Percentiles rank a stretch among this genome's conserved stretches.
phyloP scores from a whole-genome alignment of 1,140 invertebrate species.

The Drosophila pseudoananassae region DNA sequence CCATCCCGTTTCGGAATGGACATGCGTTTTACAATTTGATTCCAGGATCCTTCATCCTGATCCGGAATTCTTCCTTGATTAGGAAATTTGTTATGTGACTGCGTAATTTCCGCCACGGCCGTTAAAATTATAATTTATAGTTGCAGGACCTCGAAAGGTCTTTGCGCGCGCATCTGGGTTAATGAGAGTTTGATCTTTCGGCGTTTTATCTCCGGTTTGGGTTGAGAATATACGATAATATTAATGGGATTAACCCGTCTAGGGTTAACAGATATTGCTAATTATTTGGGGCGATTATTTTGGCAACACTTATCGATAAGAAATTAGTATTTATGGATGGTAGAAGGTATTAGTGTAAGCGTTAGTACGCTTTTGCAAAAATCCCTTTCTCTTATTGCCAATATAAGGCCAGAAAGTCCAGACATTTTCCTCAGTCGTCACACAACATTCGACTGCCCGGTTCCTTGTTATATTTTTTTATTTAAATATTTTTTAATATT shows the following conservation, averaged over 20 bases:
- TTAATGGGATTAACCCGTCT: slow-evolving; percentile 13
- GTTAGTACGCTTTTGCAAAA: too few species aligned
- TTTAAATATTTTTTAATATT: background rate
- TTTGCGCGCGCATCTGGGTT: slow-evolving; percentile 34
- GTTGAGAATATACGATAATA: background rate
- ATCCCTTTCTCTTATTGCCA: too few species aligned
- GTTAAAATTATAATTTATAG: slow-evolving; percentile 74
- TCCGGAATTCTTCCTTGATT: slow-evolving; percentile 52
- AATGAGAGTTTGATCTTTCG: slow-evolving; percentile 62
- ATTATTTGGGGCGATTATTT: background rate
- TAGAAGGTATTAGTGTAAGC: too few species aligned
- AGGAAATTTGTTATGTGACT: slow-evolving; percentile 74
- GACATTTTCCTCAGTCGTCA: too few species aligned
- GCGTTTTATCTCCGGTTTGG: slow-evolving; percentile 49
- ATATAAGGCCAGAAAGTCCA: too few species aligned
- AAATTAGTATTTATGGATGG: too few species aligned
- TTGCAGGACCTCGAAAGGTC: slow-evolving; percentile 14
- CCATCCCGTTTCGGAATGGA: slow-evolving; percentile 6
- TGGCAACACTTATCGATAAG: too few species aligned
- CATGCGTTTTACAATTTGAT: slow-evolving; percentile 6
- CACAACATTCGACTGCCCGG: background rate
- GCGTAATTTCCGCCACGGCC: slow-evolving; percentile 59
- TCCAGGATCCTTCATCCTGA: slow-evolving; percentile 1
- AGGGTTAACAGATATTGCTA: slow-evolving; percentile 3
- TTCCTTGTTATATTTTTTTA: background rate